Base-by-base conservation (phyloP, 2,113 vertebrate species). In the Anguilla rostrata region DNA sequence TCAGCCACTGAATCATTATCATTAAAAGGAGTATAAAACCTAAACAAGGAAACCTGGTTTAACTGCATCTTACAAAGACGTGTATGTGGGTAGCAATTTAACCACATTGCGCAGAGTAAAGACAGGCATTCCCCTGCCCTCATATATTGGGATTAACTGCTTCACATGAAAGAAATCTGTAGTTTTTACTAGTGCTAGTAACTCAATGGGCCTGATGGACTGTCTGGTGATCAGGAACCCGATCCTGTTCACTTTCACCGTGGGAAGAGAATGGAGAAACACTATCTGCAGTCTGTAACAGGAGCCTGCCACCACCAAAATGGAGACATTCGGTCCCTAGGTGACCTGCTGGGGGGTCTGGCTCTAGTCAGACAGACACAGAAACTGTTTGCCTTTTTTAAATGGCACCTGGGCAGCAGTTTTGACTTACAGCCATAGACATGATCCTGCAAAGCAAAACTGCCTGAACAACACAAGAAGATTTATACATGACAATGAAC, bases 251-350 rank as follows among this genome's bases (percentile, higher is more conserved):
- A 79, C 81, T 89, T 40, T 84, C 86, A 81, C 84, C 88, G 84
- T 91, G 89, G 89, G 90, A 89, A 91, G 88, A 84, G 49, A 34
- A 66, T 53, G 86, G n/a, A 39, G 78, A 84, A 91, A 85, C 80
- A 46, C 57, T 86, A 91, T 91, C 89, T 86, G 83, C 81, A 85
- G 53, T 56, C 71, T 87, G 89, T 88, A 91, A 90, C 84, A 46
- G 78, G 87, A 91, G 86, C 90, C 88, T 14, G 46, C 18, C 49
- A 56, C 46, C 88, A 90, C 89, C 85, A 66, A 78, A 82, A 71
- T 83, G 56, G 34, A 85, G 53, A 43, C 75, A 9, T 34, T 78
- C 60, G 84, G 82, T 80, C 80, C 43, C 84, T 49, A 78, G 85
- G 80, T 82, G 60, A 79, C 22, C 53, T 49, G 85, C 81, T 81